phyloP scores from a whole-genome alignment of 2,888 invertebrate genomes.

The Eilema griseolum region DNA sequence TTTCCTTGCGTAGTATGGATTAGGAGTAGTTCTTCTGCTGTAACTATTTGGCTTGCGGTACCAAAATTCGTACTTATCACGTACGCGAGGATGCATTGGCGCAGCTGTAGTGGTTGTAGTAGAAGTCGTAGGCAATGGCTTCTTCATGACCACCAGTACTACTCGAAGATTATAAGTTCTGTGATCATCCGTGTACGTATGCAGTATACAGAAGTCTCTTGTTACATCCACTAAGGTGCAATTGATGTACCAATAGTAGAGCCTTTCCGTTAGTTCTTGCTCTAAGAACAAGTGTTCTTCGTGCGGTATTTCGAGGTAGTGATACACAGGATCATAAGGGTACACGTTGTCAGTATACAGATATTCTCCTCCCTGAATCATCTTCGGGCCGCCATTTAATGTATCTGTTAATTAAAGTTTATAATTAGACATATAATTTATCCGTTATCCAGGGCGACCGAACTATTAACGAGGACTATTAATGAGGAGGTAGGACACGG shows the following conservation, averaged over 20 bases:
- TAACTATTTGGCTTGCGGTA: too few relatives aligned
- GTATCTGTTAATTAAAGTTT: not conserved
- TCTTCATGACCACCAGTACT: not conserved
- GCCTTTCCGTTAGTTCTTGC: not conserved
- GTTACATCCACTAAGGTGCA: not conserved
- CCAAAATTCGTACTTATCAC: too few relatives aligned
- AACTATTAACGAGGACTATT: too few relatives aligned
- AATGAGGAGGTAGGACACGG: too few relatives aligned
- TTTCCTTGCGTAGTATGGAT: too few relatives aligned
- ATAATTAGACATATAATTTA: not conserved
- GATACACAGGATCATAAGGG: not conserved
- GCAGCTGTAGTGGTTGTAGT: not conserved
- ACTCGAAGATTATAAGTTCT: not conserved
- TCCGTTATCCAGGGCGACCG: too few relatives aligned
- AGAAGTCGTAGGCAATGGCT: not conserved
- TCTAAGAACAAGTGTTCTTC: not conserved
- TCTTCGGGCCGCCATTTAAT: not conserved
- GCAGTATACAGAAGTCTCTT: not conserved
- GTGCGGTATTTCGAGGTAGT: not conserved
- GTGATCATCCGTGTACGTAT: not conserved
- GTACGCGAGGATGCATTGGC: not conserved
- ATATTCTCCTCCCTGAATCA: not conserved
- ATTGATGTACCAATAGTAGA: conserved; percentile 5
- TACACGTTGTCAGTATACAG: not conserved
- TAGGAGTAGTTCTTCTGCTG: too few relatives aligned